Percentiles rank a stretch among this genome's conserved stretches.
Conservation (phyloP, 2,797 vertebrate genomes). For the Allenopithecus nigroviridis region DNA sequence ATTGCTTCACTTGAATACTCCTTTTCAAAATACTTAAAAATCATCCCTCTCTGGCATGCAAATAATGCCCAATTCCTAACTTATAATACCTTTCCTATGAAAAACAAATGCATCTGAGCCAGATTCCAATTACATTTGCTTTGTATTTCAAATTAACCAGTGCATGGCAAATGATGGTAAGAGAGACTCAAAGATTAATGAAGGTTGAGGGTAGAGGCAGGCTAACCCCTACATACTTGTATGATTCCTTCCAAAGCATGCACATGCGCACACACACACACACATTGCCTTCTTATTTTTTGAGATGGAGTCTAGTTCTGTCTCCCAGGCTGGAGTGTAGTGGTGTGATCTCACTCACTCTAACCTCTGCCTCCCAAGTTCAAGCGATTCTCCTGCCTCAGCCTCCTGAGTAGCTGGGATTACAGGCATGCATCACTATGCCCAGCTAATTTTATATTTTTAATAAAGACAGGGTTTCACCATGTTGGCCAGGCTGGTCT, state of each 20-base stretch:
- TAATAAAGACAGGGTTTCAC: background rate
- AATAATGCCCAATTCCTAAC: background rate
- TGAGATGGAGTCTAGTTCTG: background rate
- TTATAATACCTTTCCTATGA: background rate
- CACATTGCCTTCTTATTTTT: background rate
- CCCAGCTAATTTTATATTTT: background rate
- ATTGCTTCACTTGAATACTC: background rate
- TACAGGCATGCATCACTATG: background rate
- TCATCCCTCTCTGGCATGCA: background rate
- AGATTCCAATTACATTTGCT: conserved; percentile 23
- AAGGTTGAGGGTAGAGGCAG: background rate
- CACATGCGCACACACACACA: no score
- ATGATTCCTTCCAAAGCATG: background rate
- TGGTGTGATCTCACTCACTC: background rate
- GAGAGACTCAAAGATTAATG: background rate
- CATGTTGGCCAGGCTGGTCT: background rate
- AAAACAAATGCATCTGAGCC: conserved; percentile 33
- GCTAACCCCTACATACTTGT: background rate
- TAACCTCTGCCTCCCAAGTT: no score
- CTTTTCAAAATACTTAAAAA: conserved; percentile 39
- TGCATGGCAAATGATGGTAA: background rate
- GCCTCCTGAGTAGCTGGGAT: background rate
- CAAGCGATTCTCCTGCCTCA: no score
- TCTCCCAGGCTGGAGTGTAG: background rate
- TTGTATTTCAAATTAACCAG: conserved; percentile 9